Conservation (phyloP, 2,888 invertebrate genomes). For the Pristionchus arcanus region DNA sequence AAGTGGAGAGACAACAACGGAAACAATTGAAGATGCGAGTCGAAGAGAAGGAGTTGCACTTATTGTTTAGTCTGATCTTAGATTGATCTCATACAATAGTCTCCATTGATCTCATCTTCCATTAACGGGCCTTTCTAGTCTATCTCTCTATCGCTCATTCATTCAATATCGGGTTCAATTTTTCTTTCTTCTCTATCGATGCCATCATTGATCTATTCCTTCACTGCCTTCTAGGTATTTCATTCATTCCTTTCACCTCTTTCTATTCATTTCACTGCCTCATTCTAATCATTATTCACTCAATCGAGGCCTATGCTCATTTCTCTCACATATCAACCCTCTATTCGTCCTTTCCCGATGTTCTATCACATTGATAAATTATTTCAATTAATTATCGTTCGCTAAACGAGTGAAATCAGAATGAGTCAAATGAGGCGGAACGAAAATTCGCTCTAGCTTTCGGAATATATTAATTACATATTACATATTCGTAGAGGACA, state of each 20-base stretch:
- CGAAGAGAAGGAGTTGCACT: constrained; percentile 45
- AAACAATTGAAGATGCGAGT: constrained; percentile 44
- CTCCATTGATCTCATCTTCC: background rate
- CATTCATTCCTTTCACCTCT: constrained; percentile 8
- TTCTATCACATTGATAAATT: constrained; percentile 1
- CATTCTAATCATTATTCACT: background rate
- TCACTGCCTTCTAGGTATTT: background rate
- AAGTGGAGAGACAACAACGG: constrained; percentile 24
- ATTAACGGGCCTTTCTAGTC: background rate
- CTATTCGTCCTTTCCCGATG: background rate
- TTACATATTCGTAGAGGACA: background rate
- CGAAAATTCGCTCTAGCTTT: background rate
- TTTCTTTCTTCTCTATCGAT: background rate
- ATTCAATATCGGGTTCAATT: background rate
- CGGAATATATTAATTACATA: background rate
- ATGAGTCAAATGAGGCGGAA: background rate
- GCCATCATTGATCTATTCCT: background rate
- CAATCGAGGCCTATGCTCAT: background rate
- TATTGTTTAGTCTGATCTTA: background rate
- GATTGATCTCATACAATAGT: background rate
- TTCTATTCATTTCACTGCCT: constrained; percentile 20
- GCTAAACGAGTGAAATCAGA: background rate
- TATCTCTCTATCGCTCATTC: background rate
- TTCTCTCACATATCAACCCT: constrained; percentile 2
- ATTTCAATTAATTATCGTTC: background rate